Evolutionary conservation across 2,113 vertebrate species (phyloP).

Genomic region (Psettodes erumei): DNA sequence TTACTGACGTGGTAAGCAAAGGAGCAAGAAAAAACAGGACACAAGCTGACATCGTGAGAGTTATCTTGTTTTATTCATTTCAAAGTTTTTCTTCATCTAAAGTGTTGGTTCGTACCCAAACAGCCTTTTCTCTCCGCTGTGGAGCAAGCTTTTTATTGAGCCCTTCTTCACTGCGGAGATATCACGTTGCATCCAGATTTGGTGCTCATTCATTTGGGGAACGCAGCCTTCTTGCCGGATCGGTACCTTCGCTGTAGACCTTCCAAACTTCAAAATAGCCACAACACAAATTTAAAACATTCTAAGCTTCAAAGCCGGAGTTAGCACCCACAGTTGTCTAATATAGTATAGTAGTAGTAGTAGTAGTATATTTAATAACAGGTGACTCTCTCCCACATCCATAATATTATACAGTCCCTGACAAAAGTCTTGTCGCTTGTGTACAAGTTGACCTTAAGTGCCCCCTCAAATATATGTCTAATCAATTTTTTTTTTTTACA

Average conservation of each 20-base stretch:
- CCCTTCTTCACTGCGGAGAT: constrained; percentile 33
- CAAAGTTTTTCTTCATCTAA: constrained; percentile 9
- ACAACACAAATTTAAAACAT: not conserved
- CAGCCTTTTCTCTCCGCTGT: not conserved
- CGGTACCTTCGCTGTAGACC: not conserved
- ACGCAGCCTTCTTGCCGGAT: constrained; percentile 24
- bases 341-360: too few species aligned
- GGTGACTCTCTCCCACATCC: not conserved
- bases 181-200: constrained; percentile 30
- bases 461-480: too few species aligned
- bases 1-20: not conserved
- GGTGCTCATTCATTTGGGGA: constrained; percentile 35
- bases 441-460: too few species aligned
- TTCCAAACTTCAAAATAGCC: constrained; percentile 35
- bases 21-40: not conserved
- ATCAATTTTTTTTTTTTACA: too few species aligned
- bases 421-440: too few species aligned
- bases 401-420: too few species aligned
- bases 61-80: not conserved
- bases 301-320: not conserved
- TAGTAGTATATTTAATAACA: too few species aligned
- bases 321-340: not conserved
- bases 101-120: not conserved
- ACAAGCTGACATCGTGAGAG: not conserved
- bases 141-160: constrained; percentile 38